phyloP scores from a whole-genome alignment of 2,797 vertebrate genomes.

The Orientallactaga sibirica region DNA sequence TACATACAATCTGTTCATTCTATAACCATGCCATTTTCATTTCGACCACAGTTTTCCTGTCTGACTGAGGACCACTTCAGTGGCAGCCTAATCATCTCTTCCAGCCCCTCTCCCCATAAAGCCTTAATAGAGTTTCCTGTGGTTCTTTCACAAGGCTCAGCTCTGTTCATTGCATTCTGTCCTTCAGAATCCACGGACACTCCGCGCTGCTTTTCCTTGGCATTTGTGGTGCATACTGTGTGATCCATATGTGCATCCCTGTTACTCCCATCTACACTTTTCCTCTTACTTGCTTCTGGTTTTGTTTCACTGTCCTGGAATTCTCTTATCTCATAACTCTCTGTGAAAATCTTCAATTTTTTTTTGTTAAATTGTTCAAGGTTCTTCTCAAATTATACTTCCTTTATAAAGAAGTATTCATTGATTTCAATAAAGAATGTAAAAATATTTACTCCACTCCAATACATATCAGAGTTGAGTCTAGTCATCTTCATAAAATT shows the following conservation, averaged over 20 bases:
- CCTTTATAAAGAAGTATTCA: background rate
- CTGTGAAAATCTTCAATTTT: background rate
- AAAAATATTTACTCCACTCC: background rate
- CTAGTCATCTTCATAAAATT: background rate
- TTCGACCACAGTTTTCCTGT: background rate
- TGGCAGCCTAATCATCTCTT: background rate
- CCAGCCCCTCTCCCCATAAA: background rate
- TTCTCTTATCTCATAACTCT: background rate
- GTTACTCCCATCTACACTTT: background rate
- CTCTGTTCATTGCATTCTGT: background rate
- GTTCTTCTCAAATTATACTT: background rate
- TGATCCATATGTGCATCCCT: background rate
- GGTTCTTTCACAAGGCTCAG: background rate
- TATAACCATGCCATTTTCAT: background rate
- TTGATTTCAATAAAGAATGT: background rate
- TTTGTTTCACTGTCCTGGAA: background rate
- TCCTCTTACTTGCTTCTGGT: background rate
- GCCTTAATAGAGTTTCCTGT: background rate
- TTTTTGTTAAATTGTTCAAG: background rate
- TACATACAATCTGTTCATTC: background rate
- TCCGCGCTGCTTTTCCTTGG: background rate
- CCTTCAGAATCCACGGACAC: background rate
- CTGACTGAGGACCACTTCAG: background rate
- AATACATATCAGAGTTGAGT: background rate
- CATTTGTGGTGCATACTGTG: background rate